Conservation (phyloP, 2,113 vertebrate species). For the Coregonus clupeaformis region DNA sequence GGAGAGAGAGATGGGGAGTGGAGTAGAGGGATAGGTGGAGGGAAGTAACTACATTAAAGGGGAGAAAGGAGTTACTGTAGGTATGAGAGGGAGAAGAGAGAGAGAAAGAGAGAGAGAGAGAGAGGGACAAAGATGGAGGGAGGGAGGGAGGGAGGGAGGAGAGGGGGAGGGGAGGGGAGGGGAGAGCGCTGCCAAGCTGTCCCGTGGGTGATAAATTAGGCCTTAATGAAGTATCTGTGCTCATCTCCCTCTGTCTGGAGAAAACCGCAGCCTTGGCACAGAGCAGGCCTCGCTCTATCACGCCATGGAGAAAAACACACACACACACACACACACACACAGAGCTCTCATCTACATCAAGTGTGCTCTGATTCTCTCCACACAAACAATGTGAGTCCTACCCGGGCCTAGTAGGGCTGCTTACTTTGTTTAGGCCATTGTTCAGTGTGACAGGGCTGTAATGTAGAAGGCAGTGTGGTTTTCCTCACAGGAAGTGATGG, state of each 20-base stretch:
- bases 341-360: not conserved
- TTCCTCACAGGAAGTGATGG: conserved; percentile 27
- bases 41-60: not conserved
- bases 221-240: conserved; percentile 70
- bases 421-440: conserved; percentile 51
- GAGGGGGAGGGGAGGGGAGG: conserved; percentile 17
- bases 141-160: conserved; percentile 33
- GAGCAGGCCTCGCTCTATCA: not conserved
- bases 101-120: not conserved
- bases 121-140: conserved; percentile 28
- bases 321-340: conserved; percentile 6
- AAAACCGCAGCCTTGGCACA: conserved; percentile 62
- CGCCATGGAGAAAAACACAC: not conserved
- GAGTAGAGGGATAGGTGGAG: not conserved
- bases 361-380: conserved; percentile 12
- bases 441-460: conserved; percentile 47
- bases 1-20: conserved; percentile 8
- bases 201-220: conserved; percentile 71
- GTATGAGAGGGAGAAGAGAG: conserved; percentile 18
- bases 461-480: conserved; percentile 42
- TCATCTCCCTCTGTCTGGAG: conserved; percentile 55
- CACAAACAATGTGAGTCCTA: too few relatives aligned
- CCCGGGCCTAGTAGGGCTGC: conserved; percentile 23
- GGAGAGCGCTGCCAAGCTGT: conserved; percentile 56
- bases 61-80: not conserved